phyloP scores from a whole-genome alignment of 2,888 invertebrate genomes.

The Dryobotodes eremita region DNA sequence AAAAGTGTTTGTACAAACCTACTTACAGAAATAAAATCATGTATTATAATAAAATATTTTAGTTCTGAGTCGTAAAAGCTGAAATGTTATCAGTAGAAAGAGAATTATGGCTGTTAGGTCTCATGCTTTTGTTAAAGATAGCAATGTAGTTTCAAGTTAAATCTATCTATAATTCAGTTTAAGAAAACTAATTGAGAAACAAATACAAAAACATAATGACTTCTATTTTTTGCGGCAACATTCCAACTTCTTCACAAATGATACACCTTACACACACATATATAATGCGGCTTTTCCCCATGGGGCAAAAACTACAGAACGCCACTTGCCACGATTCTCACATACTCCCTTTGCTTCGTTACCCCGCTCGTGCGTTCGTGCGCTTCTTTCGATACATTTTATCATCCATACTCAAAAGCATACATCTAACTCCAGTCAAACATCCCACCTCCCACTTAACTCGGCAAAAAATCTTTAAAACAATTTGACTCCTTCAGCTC shows the following conservation, averaged over 20 bases:
- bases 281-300: background rate
- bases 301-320: background rate
- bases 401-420: background rate
- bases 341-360: background rate
- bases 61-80: background rate
- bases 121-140: too few relatives aligned
- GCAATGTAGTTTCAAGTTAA: background rate
- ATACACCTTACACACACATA: background rate
- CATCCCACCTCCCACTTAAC: background rate
- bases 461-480: constrained; percentile 35
- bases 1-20: too few relatives aligned
- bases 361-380: too few relatives aligned
- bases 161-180: background rate
- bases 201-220: background rate
- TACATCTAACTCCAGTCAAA: background rate
- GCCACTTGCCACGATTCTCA: too few relatives aligned
- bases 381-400: too few relatives aligned
- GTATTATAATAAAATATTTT: too few relatives aligned
- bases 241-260: too few relatives aligned
- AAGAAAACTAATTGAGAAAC: background rate
- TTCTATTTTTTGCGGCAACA: background rate
- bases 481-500: constrained; percentile 47
- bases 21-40: too few relatives aligned
- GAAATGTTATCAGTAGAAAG: background rate
- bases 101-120: background rate